These are phyloP conservation scores for Campoletis raptor DNA, from an alignment of 2,888 invertebrate species.

Conservation along the genomic window DNA sequence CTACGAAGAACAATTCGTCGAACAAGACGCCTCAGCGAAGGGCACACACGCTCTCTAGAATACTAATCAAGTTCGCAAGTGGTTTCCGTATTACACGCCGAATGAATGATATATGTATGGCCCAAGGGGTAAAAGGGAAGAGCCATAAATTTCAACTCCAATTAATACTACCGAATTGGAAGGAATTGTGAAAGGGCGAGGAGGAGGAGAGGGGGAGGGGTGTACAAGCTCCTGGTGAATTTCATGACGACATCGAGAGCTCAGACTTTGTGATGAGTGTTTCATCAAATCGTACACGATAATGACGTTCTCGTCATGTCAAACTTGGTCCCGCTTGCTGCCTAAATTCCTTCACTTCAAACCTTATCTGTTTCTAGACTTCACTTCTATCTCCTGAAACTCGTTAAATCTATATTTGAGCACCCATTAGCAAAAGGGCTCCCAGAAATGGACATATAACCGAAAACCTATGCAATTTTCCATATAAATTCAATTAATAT, in stretches of 20 bases:
- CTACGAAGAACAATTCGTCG: slow-evolving; percentile 58
- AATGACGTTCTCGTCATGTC: slow-evolving; percentile 61
- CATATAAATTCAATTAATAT: slow-evolving; percentile 3
- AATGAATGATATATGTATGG: slow-evolving; percentile 37
- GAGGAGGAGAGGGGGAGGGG: not conserved
- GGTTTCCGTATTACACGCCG: slow-evolving; percentile 61
- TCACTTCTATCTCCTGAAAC: slow-evolving; percentile 1
- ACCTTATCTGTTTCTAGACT: not conserved
- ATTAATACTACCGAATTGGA: slow-evolving; percentile 63
- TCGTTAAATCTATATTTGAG: slow-evolving; percentile 2
- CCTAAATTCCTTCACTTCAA: slow-evolving; percentile 13
- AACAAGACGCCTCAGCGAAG: slow-evolving; percentile 50
- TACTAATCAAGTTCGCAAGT: slow-evolving; percentile 80
- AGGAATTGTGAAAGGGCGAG: slow-evolving; percentile 13
- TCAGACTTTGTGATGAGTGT: slow-evolving; percentile 38
- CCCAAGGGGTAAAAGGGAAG: slow-evolving; percentile 27
- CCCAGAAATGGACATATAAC: not conserved
- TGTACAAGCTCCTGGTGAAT: slow-evolving; percentile 43
- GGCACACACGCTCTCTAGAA: slow-evolving; percentile 67
- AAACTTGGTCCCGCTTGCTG: slow-evolving; percentile 47
- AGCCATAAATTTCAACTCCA: slow-evolving; percentile 67
- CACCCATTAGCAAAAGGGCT: slow-evolving; percentile 18
- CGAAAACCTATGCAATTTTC: not conserved
- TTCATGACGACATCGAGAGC: slow-evolving; percentile 49
- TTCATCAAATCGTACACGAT: slow-evolving; percentile 54